Conservation (phyloP, 1,140 invertebrate genomes). For the Pogonomyrmex barbatus region DNA sequence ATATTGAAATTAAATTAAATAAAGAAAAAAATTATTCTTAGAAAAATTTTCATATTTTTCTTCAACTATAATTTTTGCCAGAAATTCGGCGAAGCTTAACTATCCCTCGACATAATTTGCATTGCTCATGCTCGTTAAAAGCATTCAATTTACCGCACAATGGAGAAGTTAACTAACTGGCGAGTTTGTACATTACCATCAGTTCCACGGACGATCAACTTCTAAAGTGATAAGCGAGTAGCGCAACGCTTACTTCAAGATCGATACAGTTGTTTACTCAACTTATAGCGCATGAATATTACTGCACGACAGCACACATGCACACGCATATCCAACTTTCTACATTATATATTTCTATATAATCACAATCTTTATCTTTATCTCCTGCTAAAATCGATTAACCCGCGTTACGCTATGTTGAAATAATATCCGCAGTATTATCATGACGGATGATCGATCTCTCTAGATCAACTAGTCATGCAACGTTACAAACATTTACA, state of each 20-base stretch:
- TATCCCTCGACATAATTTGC: background rate
- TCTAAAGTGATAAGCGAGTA: slow-evolving; percentile 35
- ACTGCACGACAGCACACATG: slow-evolving; percentile 1
- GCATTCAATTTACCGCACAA: slow-evolving; percentile 32
- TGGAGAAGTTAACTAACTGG: slow-evolving; percentile 47
- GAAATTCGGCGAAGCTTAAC: slow-evolving; percentile 14
- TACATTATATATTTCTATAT: slow-evolving; percentile 36
- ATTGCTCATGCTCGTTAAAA: slow-evolving; percentile 17
- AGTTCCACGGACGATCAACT: slow-evolving; percentile 35
- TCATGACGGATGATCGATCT: slow-evolving; percentile 9
- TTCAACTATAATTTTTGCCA: background rate
- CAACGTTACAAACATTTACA: slow-evolving; percentile 27
- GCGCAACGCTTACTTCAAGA: slow-evolving; percentile 39
- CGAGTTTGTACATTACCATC: slow-evolving; percentile 13
- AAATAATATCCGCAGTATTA: slow-evolving; percentile 35
- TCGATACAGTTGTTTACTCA: slow-evolving; percentile 60
- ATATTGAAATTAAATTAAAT: background rate
- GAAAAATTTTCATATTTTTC: background rate
- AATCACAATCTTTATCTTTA: slow-evolving; percentile 7
- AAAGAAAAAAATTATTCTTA: background rate
- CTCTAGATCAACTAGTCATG: background rate
- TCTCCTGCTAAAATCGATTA: slow-evolving; percentile 40
- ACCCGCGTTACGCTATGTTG: background rate
- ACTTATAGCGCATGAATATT: slow-evolving; percentile 51
- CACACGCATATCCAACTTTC: slow-evolving; percentile 46